Conservation (phyloP, 2,797 vertebrate species). For the Gymnothorax javanicus region DNA sequence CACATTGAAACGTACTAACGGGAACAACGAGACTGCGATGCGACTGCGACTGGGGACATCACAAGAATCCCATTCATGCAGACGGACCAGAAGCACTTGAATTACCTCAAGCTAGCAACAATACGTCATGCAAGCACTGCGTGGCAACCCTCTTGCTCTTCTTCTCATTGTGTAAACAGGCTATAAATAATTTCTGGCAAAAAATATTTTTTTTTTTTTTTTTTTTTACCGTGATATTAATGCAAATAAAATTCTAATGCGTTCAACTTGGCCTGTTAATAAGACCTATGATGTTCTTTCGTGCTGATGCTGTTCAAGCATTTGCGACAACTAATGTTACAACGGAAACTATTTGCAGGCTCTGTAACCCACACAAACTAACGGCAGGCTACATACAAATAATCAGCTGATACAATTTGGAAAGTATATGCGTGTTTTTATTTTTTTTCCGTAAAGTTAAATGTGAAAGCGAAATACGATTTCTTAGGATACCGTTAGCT, state of each 20-base stretch:
- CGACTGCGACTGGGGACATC: neutral
- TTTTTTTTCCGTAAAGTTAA: neutral
- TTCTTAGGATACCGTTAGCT: neutral
- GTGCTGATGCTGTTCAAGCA: neutral
- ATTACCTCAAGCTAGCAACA: neutral
- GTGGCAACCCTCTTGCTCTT: neutral
- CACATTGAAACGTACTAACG: neutral
- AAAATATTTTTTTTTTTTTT: neutral
- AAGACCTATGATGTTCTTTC: neutral
- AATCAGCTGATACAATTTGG: neutral
- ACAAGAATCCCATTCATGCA: conserved; percentile 24
- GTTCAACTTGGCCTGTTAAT: neutral
- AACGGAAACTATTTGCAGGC: neutral
- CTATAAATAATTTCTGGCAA: neutral
- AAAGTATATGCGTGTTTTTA: neutral
- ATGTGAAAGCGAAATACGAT: neutral
- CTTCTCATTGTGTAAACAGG: too few relatives aligned
- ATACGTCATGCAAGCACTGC: neutral
- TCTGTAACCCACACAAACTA: neutral
- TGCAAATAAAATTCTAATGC: neutral
- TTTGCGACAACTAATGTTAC: neutral
- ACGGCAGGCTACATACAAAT: neutral
- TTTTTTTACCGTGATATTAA: neutral
- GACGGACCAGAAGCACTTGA: conserved; percentile 25
- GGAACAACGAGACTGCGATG: neutral